phyloP scores from a whole-genome alignment of 2,888 invertebrate genomes.

The Apoderus coryli region DNA sequence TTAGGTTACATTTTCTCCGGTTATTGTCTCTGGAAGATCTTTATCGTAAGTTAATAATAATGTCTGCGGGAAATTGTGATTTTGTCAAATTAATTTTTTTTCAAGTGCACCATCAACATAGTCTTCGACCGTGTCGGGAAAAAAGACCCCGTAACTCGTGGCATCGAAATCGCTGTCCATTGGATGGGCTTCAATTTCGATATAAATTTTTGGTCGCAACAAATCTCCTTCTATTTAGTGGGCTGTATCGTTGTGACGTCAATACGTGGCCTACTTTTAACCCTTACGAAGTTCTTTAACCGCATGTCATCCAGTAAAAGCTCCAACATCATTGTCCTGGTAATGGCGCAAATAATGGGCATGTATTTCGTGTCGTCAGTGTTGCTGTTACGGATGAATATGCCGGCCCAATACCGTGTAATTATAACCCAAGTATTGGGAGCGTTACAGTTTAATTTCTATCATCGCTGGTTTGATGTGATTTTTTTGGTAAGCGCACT shows the following conservation, averaged over 20 bases:
- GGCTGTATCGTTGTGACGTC: slow-evolving; percentile 98
- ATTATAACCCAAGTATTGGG: slow-evolving; percentile 89
- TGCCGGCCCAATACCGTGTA: slow-evolving; percentile 92
- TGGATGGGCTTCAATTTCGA: slow-evolving; percentile 94
- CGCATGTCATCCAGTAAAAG: slow-evolving; percentile 98
- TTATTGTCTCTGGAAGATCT: slow-evolving; percentile 98
- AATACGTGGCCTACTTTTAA: slow-evolving; percentile 87
- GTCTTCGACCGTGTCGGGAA: slow-evolving; percentile 97
- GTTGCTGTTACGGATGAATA: slow-evolving; percentile 95
- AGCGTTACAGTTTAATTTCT: slow-evolving; percentile 96
- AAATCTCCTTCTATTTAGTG: slow-evolving; percentile 91
- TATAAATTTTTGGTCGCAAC: slow-evolving; percentile 98
- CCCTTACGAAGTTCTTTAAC: slow-evolving; percentile 99
- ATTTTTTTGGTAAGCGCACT: slow-evolving; percentile 95
- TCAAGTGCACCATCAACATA: slow-evolving; percentile 93
- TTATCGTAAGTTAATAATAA: slow-evolving; percentile 61
- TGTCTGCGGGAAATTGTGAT: no score
- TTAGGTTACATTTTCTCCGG: slow-evolving; percentile 96
- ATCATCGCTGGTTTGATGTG: slow-evolving; percentile 99
- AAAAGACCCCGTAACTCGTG: slow-evolving; percentile 94
- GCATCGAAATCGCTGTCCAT: slow-evolving; percentile 90
- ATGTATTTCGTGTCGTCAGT: slow-evolving; percentile 99
- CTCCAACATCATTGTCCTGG: slow-evolving; percentile 92
- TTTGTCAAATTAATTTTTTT: slow-evolving; percentile 21
- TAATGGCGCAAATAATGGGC: slow-evolving; percentile 97